A percentile compares a stretch with the other conserved stretches of the same genome.
These are phyloP conservation scores for Rhinopomastus cyanomelas DNA, from an alignment of 2,113 vertebrate genomes.

Conservation along the genomic window DNA sequence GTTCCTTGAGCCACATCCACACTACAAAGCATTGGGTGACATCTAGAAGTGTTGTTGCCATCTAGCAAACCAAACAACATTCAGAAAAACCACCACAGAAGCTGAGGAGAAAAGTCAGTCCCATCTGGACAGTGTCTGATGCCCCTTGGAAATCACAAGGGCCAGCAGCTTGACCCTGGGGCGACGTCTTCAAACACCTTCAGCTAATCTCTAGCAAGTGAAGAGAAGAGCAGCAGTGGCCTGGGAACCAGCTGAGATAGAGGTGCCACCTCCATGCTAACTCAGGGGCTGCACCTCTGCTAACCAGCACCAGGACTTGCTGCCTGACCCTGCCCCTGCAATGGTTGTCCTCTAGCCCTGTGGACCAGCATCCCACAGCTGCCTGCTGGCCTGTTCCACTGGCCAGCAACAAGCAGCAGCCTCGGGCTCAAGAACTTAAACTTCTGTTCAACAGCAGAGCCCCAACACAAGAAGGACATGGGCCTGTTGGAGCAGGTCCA, in stretches of 20 bases:
- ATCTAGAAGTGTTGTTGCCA: background rate
- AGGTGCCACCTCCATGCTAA: background rate
- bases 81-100: background rate
- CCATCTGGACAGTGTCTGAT: background rate
- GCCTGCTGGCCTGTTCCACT: no score
- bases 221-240: background rate
- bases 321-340: fast-evolving
- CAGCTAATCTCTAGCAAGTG: background rate
- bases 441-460: background rate
- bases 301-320: background rate
- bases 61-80: background rate
- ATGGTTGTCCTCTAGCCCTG: background rate
- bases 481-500: no score
- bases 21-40: background rate
- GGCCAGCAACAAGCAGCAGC: background rate
- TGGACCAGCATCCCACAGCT: background rate
- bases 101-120: background rate
- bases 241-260: background rate
- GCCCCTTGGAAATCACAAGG: background rate
- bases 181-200: background rate
- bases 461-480: no score
- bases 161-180: background rate
- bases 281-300: fast-evolving
- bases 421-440: no score
- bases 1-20: background rate